Percentiles rank a stretch among this genome's conserved stretches.
Evolutionary conservation across 2,113 vertebrate species (phyloP).

Genomic region (Vidua chalybeata): DNA sequence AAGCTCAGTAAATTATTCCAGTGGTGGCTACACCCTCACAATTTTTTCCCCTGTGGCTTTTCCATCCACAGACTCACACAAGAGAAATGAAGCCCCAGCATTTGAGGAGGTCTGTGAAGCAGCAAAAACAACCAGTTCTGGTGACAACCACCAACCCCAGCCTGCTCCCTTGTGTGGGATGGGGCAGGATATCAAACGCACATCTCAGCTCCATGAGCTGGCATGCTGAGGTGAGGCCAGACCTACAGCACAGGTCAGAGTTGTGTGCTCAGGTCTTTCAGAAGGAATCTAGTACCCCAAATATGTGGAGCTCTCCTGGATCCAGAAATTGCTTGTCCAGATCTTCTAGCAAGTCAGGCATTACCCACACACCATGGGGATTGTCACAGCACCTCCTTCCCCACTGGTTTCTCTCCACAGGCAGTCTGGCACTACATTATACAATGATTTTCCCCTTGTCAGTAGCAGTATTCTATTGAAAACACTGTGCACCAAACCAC

Average conservation of each 20-base stretch:
- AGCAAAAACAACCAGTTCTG: neutral
- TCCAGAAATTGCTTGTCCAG: neutral
- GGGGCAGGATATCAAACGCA: neutral
- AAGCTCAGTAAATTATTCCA: neutral
- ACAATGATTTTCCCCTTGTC: neutral
- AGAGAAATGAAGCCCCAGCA: neutral
- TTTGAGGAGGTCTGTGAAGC: neutral
- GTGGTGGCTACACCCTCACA: neutral
- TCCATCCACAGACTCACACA: neutral
- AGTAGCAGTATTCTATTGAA: neutral
- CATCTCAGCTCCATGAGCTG: neutral
- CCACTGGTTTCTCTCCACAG: neutral
- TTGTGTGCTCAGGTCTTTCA: neutral
- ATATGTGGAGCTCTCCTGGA: rapidly evolving
- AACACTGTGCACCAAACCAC: neutral
- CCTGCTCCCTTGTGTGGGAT: neutral
- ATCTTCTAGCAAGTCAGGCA: neutral
- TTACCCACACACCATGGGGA: rapidly evolving
- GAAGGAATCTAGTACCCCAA: neutral
- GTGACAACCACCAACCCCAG: neutral
- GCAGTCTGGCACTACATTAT: neutral
- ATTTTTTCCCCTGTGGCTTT: neutral
- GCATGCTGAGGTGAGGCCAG: neutral
- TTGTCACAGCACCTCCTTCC: neutral
- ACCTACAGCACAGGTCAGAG: neutral